phyloP scores from a whole-genome alignment of 1,140 invertebrate genomes.

The Ceratoteleas bidentatus region DNA sequence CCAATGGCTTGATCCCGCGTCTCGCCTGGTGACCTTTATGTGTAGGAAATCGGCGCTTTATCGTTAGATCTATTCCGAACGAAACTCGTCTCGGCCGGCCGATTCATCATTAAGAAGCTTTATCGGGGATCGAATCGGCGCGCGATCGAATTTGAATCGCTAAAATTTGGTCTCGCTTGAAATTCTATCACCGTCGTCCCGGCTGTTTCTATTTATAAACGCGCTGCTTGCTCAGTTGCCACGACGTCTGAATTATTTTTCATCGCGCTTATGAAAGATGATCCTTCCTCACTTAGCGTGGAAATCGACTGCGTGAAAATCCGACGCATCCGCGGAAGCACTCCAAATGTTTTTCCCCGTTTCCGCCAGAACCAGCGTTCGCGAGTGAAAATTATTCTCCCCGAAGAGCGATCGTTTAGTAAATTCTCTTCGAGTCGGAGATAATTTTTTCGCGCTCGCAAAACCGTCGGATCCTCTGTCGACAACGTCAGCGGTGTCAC shows the following conservation, averaged over 20 bases:
- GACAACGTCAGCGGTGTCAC: too few relatives aligned
- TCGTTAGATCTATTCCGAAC: slow-evolving; percentile 60
- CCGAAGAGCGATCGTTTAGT: too few relatives aligned
- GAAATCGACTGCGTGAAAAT: slow-evolving; percentile 22
- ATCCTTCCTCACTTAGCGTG: slow-evolving; percentile 44
- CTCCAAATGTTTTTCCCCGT: slow-evolving; percentile 1
- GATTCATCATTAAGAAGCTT: slow-evolving; percentile 51
- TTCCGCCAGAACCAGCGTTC: not conserved
- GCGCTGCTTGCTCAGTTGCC: slow-evolving; percentile 7
- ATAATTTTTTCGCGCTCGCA: too few relatives aligned
- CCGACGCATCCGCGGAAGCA: not conserved
- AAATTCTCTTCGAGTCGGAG: too few relatives aligned
- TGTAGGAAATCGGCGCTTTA: slow-evolving; percentile 49
- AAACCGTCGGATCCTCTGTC: not conserved
- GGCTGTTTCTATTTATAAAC: slow-evolving; percentile 55
- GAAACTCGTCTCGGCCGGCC: slow-evolving; percentile 26
- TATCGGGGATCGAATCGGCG: slow-evolving; percentile 42
- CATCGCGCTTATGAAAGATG: slow-evolving; percentile 21
- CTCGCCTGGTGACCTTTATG: slow-evolving; percentile 44
- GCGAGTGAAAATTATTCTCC: not conserved
- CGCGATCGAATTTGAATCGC: slow-evolving; percentile 52
- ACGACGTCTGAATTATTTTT: slow-evolving; percentile 36
- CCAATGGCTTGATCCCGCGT: slow-evolving; percentile 51
- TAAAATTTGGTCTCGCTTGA: slow-evolving; percentile 47
- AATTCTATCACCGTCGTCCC: slow-evolving; percentile 50